Evolutionary conservation across 2,113 vertebrate genomes (phyloP).

Genomic region (Cryptoleucopteryx plumbea): DNA sequence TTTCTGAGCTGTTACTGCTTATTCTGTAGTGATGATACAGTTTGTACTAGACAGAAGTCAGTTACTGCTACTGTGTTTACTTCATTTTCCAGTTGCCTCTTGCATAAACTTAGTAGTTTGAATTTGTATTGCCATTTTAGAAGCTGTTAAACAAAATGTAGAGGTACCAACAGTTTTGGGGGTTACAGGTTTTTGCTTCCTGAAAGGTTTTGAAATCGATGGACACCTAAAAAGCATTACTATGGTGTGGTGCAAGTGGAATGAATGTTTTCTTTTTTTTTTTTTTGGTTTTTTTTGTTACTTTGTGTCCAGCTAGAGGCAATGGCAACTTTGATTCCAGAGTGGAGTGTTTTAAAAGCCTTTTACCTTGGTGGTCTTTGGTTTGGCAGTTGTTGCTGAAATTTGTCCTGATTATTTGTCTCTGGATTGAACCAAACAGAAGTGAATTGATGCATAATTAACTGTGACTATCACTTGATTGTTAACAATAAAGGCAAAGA

Average conservation of each 20-base stretch:
- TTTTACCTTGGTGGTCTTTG: neutral
- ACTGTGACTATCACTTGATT: neutral
- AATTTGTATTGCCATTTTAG: neutral
- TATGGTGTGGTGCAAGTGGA: neutral
- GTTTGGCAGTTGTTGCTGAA: neutral
- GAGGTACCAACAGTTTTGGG: fast-evolving
- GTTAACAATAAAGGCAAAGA: neutral
- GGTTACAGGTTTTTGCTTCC: neutral
- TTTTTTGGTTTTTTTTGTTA: neutral
- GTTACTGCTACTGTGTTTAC: neutral
- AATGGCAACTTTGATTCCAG: neutral
- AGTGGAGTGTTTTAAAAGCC: neutral
- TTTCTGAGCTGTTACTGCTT: neutral
- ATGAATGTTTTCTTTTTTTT: neutral
- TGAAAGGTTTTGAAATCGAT: neutral
- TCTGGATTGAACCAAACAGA: neutral
- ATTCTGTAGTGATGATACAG: neutral
- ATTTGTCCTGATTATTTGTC: neutral
- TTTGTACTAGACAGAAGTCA: neutral
- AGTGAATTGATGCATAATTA: neutral
- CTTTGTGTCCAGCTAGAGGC: neutral
- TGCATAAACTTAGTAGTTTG: neutral
- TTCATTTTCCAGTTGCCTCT: neutral
- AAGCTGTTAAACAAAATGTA: neutral
- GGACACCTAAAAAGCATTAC: neutral